Conservation (phyloP, 1,140 invertebrate species). For the Dreissena polymorpha region DNA sequence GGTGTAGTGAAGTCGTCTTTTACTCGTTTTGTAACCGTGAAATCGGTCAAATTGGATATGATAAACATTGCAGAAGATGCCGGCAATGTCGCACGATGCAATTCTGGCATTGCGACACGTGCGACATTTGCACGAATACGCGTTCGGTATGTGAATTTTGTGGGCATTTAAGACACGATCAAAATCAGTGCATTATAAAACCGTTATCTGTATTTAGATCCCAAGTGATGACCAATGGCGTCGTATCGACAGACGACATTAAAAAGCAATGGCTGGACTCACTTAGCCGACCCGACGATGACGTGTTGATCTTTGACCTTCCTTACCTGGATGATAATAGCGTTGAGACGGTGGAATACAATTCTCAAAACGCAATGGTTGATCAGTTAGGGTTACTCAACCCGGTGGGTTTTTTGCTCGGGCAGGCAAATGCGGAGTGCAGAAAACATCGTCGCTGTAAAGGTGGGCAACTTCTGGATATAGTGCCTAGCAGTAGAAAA, state of each 20-base stretch:
- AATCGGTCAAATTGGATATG: constrained; percentile 44
- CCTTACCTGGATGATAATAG: neutral
- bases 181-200: constrained; percentile 37
- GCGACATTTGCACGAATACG: constrained; percentile 41
- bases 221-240: constrained; percentile 19
- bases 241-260: constrained; percentile 19
- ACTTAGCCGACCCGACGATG: constrained; percentile 11
- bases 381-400: constrained; percentile 50
- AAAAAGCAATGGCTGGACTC: constrained; percentile 23
- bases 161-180: constrained; percentile 42
- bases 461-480: neutral
- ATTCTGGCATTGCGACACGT: constrained; percentile 45
- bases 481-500: neutral
- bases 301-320: constrained; percentile 1
- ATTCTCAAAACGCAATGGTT: constrained; percentile 44
- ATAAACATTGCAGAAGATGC: constrained; percentile 41
- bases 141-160: constrained; percentile 42
- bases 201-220: constrained; percentile 49
- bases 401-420: constrained; percentile 48
- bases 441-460: constrained; percentile 41
- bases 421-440: constrained; percentile 27
- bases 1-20: constrained; percentile 42
- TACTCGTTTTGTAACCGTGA: constrained; percentile 50
- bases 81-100: constrained; percentile 29
- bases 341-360: constrained; percentile 32